Percentiles rank a stretch among this genome's conserved stretches.
Evolutionary conservation across 2,113 vertebrate genomes (phyloP).

Genomic region (Sceloporus tristichus): DNA sequence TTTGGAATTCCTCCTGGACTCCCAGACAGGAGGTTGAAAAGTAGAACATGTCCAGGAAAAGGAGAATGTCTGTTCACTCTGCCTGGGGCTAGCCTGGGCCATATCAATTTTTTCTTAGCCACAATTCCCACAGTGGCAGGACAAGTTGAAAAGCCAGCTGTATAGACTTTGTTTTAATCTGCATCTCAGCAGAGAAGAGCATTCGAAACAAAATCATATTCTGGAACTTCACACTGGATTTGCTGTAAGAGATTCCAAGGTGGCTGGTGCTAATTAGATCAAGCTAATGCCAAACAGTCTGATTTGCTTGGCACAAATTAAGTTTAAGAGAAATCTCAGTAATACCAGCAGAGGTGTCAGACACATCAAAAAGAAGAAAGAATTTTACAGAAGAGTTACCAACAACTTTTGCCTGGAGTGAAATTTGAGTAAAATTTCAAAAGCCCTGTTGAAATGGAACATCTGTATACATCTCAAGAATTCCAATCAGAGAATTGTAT

Average conservation of each 20-base stretch:
- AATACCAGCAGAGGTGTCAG: not conserved
- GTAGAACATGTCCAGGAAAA: too few relatives aligned
- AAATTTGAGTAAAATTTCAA: not conserved
- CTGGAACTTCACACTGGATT: not conserved
- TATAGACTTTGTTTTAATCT: too few relatives aligned
- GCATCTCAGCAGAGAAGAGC: too few relatives aligned
- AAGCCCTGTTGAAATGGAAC: not conserved
- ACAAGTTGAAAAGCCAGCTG: too few relatives aligned
- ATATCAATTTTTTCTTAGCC: too few relatives aligned
- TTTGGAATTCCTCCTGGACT: too few relatives aligned
- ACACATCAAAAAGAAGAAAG: not conserved
- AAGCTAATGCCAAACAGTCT: not conserved
- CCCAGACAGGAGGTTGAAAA: too few relatives aligned
- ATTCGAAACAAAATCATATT: not conserved
- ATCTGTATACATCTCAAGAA: not conserved
- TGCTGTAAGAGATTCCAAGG: not conserved
- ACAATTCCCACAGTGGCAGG: not conserved
- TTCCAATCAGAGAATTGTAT: not conserved
- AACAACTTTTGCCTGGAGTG: not conserved
- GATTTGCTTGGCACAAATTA: not conserved
- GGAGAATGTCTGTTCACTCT: too few relatives aligned
- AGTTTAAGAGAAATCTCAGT: not conserved
- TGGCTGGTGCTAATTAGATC: not conserved
- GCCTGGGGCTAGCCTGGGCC: too few relatives aligned
- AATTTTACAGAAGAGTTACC: not conserved